These are phyloP conservation scores for Percopsis omiscomaycus DNA, from an alignment of 2,797 vertebrate species.

Conservation along the genomic window DNA sequence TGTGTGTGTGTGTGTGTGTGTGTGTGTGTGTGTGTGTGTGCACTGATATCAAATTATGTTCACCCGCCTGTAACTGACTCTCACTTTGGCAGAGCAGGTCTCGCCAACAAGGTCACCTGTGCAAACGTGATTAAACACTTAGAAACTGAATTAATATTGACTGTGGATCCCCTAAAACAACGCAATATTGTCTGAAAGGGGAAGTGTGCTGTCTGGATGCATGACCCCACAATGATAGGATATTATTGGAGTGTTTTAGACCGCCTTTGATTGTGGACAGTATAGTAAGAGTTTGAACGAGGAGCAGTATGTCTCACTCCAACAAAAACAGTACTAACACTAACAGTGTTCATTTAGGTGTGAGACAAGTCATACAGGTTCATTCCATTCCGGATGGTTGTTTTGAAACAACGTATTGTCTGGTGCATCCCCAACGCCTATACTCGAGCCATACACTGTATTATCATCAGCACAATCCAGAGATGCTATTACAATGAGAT, in stretches of 20 bases:
- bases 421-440: too few relatives aligned
- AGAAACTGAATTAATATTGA: slow-evolving; percentile 15
- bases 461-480: too few relatives aligned
- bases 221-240: background rate
- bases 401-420: too few relatives aligned
- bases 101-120: slow-evolving; percentile 2
- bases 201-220: background rate
- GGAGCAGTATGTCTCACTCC: background rate
- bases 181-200: background rate
- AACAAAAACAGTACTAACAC: background rate
- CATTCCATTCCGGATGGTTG: too few relatives aligned
- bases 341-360: background rate
- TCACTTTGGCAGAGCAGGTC: background rate
- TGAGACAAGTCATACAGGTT: background rate
- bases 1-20: slow-evolving; percentile 20
- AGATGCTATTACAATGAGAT: too few relatives aligned
- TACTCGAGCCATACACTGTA: background rate
- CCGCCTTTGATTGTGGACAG: background rate
- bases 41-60: background rate
- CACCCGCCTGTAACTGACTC: background rate
- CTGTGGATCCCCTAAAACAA: background rate
- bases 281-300: background rate
- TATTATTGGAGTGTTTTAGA: background rate
- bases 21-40: slow-evolving; percentile 3
- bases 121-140: slow-evolving; percentile 9